These are phyloP conservation scores for Neodiprion lecontei DNA, from an alignment of 1,140 invertebrate genomes.

Conservation along the genomic window DNA sequence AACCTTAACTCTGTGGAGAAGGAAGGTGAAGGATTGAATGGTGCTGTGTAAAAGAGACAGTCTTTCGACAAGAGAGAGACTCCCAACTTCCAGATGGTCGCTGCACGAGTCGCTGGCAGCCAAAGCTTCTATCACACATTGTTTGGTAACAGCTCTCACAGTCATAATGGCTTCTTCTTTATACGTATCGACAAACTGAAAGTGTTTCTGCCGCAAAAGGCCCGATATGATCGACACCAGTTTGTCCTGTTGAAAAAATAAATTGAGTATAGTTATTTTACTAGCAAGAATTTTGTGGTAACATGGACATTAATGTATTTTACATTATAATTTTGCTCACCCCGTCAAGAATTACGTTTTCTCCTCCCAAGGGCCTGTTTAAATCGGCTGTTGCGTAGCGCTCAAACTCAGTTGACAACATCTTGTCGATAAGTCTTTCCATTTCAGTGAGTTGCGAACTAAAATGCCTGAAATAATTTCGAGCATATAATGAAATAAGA, in stretches of 20 bases:
- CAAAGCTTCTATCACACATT: conserved; percentile 82
- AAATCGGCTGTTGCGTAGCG: conserved; percentile 90
- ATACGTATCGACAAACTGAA: conserved; percentile 87
- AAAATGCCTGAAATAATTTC: conserved; percentile 74
- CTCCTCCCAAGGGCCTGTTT: conserved; percentile 79
- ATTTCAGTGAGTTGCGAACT: conserved; percentile 96
- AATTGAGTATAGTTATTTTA: conserved; percentile 18
- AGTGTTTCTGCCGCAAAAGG: conserved; percentile 83
- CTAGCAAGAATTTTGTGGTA: conserved; percentile 23
- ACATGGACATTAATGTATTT: conserved; percentile 9
- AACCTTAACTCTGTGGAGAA: conserved; percentile 72
- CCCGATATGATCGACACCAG: conserved; percentile 89
- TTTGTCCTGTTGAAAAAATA: conserved; percentile 72
- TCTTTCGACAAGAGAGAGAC: conserved; percentile 78
- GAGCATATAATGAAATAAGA: conserved; percentile 9
- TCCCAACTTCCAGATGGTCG: conserved; percentile 58
- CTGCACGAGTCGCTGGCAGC: conserved; percentile 69
- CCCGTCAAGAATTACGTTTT: conserved; percentile 71
- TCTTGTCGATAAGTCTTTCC: conserved; percentile 94
- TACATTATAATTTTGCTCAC: conserved; percentile 35
- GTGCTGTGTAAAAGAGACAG: conserved; percentile 78
- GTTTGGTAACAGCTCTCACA: conserved; percentile 88
- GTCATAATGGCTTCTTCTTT: conserved; percentile 90
- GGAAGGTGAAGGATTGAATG: conserved; percentile 63
- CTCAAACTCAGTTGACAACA: conserved; percentile 95